phyloP scores from a whole-genome alignment of 2,888 invertebrate species.

The Agrochola lota region DNA sequence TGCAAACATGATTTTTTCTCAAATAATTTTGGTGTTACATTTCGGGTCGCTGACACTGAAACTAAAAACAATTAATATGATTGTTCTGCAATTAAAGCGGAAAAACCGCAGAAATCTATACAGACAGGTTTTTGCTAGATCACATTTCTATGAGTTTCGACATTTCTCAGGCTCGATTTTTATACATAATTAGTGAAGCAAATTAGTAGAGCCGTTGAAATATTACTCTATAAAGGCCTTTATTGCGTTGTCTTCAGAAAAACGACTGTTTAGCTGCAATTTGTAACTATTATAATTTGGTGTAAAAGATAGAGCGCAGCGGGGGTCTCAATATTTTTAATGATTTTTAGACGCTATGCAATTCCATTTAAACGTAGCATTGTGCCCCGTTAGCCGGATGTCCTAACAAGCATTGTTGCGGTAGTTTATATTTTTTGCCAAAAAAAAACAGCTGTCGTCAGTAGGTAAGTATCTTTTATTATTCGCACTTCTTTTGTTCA shows the following conservation, averaged over 20 bases:
- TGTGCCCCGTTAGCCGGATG: constrained; percentile 34
- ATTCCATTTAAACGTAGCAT: constrained; percentile 16
- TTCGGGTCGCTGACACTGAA: constrained; percentile 11
- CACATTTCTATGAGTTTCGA: constrained; percentile 40
- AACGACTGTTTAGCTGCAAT: constrained; percentile 14
- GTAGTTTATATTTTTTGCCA: constrained; percentile 27
- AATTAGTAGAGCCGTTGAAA: constrained; percentile 38
- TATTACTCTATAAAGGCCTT: constrained; percentile 29
- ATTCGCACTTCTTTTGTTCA: constrained; percentile 9
- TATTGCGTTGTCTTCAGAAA: constrained; percentile 38
- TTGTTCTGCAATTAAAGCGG: constrained; percentile 42
- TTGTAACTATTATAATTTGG: constrained; percentile 30
- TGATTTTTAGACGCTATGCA: constrained; percentile 18
- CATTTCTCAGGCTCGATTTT: constrained; percentile 32
- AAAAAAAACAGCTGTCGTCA: background rate
- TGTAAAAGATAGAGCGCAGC: constrained; percentile 23
- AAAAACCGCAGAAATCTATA: constrained; percentile 32
- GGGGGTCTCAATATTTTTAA: constrained; percentile 35
- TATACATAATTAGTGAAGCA: constrained; percentile 47
- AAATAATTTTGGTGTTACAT: background rate
- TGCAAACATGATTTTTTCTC: background rate
- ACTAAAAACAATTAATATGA: constrained; percentile 25
- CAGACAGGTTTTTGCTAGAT: constrained; percentile 43
- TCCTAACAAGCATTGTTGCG: constrained; percentile 50
- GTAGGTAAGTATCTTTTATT: background rate